A percentile compares a stretch with the other conserved stretches of the same genome.
These are phyloP conservation scores for Oceanodroma leucorhoa DNA, from an alignment of 2,797 vertebrate species.

Conservation along the genomic window DNA sequence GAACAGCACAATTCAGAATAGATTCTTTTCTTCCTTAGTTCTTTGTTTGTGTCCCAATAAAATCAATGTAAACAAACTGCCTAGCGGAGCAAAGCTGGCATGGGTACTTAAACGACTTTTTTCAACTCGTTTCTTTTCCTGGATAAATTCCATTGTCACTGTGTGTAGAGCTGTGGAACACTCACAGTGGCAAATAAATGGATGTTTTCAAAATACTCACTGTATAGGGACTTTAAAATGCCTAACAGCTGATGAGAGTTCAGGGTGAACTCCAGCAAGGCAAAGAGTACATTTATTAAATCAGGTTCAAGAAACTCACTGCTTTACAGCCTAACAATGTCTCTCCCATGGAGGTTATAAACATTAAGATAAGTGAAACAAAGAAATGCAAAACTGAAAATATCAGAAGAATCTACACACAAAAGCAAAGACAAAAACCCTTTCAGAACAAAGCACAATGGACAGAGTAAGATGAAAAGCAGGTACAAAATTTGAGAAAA, in stretches of 20 bases:
- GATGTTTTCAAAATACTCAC: conserved; percentile 38
- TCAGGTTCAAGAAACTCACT: neutral
- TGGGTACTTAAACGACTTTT: neutral
- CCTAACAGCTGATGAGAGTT: neutral
- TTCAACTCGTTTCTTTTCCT: neutral
- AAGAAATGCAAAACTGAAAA: neutral
- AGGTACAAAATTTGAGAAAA: neutral
- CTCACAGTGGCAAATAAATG: conserved; percentile 34
- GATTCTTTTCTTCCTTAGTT: neutral
- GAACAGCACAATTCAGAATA: conserved; percentile 1
- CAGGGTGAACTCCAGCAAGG: neutral
- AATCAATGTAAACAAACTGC: conserved; percentile 50
- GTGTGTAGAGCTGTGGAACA: conserved; percentile 11
- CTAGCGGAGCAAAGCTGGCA: conserved; percentile 10
- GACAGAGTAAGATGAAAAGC: neutral
- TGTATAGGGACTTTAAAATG: conserved; percentile 19
- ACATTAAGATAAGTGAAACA: neutral
- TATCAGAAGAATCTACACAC: neutral
- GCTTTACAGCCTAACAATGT: neutral
- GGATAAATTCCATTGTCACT: conserved; percentile 17
- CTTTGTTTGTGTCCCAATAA: conserved; percentile 48
- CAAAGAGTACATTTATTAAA: neutral
- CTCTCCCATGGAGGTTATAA: neutral
- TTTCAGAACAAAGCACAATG: neutral
- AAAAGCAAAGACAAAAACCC: neutral